Conservation (phyloP, 1,140 invertebrate genomes). For the Bombus sibiricus region DNA sequence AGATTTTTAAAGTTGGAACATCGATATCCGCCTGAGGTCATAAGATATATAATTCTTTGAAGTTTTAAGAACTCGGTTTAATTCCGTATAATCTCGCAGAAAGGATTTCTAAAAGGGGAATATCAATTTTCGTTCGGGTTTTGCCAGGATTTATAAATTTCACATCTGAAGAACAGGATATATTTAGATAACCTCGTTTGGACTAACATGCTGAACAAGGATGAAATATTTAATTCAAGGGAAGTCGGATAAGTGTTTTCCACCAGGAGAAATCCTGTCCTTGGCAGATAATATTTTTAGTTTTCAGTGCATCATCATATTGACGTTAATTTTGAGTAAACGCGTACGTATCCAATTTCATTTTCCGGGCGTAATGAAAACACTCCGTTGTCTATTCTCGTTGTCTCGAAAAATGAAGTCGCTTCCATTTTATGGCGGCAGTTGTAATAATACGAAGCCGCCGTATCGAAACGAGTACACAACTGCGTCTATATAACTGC, state of each 20-base stretch:
- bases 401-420: conserved; percentile 18
- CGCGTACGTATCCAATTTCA: too few relatives aligned
- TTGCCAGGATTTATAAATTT: background rate
- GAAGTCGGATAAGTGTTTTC: too few relatives aligned
- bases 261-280: too few relatives aligned
- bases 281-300: too few relatives aligned
- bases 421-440: conserved; percentile 42
- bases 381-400: background rate
- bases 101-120: background rate
- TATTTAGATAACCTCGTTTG: background rate
- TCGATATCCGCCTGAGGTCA: background rate
- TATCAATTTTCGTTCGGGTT: background rate
- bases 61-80: background rate
- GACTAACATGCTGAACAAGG: background rate
- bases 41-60: background rate
- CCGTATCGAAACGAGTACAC: conserved; percentile 46
- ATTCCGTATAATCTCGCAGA: too few relatives aligned
- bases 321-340: background rate
- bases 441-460: conserved; percentile 18
- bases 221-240: background rate
- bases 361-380: background rate
- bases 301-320: background rate
- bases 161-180: background rate
- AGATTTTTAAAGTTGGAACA: background rate
- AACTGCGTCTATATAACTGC: conserved; percentile 31